Percentiles rank a stretch among this genome's conserved stretches.
These are phyloP conservation scores for Pungitius pungitius DNA, from an alignment of 2,113 vertebrate genomes.

Conservation along the genomic window DNA sequence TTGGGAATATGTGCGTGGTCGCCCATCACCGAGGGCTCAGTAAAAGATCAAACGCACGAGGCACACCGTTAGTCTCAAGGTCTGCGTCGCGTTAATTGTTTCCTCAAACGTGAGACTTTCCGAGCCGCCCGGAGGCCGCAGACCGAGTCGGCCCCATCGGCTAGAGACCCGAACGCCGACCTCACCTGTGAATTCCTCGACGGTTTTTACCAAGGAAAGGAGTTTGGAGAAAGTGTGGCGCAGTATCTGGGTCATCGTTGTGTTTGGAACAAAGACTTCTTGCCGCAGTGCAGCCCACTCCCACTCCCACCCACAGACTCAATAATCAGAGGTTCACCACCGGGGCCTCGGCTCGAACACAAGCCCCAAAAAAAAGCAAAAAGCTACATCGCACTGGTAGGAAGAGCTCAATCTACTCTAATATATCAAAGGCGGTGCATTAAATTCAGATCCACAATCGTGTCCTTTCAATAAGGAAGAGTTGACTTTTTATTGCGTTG, in stretches of 20 bases:
- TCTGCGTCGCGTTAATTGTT: too few species aligned
- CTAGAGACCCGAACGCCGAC: too few species aligned
- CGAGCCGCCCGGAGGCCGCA: too few species aligned
- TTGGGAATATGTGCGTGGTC: too few species aligned
- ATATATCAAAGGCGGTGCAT: neutral
- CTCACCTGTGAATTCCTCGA: too few species aligned
- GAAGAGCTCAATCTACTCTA: neutral
- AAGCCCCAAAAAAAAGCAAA: constrained; percentile 52
- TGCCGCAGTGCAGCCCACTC: constrained; percentile 52
- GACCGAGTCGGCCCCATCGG: too few species aligned
- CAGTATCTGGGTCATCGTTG: constrained; percentile 41
- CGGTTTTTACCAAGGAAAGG: constrained; percentile 1
- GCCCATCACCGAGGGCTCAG: too few species aligned
- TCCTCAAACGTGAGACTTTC: too few species aligned
- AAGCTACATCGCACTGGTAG: neutral
- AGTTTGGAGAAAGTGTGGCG: constrained; percentile 25
- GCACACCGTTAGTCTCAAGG: too few species aligned
- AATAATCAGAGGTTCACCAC: constrained; percentile 40
- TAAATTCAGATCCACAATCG: constrained; percentile 1
- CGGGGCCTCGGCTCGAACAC: constrained; percentile 42
- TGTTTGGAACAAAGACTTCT: constrained; percentile 43
- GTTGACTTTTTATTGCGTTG: constrained; percentile 40
- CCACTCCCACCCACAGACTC: constrained; percentile 30
- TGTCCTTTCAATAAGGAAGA: constrained; percentile 9
- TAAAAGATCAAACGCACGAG: too few species aligned